Conservation (phyloP, 2,888 invertebrate genomes). For the Lamellibrachia satsuma region DNA sequence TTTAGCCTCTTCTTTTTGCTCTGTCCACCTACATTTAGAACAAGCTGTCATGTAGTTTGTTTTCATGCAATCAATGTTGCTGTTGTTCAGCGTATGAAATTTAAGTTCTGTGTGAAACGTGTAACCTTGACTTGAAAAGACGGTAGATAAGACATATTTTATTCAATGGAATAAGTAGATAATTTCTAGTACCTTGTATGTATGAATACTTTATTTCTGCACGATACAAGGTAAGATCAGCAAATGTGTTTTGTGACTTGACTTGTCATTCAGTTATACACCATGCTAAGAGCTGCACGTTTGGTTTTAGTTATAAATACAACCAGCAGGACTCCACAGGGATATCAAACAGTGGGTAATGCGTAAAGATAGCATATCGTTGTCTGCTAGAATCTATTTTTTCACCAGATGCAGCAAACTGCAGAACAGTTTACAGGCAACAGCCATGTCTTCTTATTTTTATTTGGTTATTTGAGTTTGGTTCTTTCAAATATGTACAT, state of each 20-base stretch:
- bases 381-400: background rate
- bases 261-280: background rate
- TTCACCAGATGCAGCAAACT: background rate
- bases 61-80: background rate
- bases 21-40: background rate
- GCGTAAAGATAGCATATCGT: background rate
- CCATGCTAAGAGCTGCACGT: background rate
- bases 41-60: background rate
- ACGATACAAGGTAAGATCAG: background rate
- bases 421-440: background rate
- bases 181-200: no score
- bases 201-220: background rate
- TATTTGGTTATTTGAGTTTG: background rate
- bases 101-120: background rate
- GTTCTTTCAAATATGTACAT: background rate
- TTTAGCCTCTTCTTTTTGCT: background rate
- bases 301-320: constrained; percentile 1
- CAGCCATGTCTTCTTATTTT: background rate
- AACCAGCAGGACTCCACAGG: background rate
- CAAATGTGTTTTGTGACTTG: background rate
- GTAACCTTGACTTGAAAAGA: background rate
- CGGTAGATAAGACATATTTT: background rate
- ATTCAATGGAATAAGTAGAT: background rate
- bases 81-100: background rate
- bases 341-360: background rate